Evolutionary conservation across 2,113 vertebrate genomes (phyloP), one percentile per base, ranked within the genome.

Genomic region (Callaeas wilsoni): DNA sequence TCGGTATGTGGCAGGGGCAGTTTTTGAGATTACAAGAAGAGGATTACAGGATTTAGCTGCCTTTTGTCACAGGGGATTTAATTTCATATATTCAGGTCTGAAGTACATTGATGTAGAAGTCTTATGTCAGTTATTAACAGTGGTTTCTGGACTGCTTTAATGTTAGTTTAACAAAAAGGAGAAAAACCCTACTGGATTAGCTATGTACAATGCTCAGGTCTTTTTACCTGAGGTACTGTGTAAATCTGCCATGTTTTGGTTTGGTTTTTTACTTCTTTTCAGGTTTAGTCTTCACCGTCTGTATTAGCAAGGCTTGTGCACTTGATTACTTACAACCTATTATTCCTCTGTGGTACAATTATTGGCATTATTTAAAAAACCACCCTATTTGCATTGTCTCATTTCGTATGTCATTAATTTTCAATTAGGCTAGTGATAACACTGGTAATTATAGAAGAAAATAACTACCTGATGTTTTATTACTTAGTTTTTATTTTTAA

Each of bases 341-440:
- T 55, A 37, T 46, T 83, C 67, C 33, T 56, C 23, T 75, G 20
- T 52, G 53, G 30, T 81, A 47, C 35, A 49, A 49, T 75, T 94
- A 87, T 14, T 91, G 6, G 17, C 27, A 22, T 82, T 85, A 42
- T 52, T 90, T 27, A 4, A 57, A 88, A 94, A 41, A 2, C 0
- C 21, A 30, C 9, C 7, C 20, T 74, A 11, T 91, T 93, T 95
- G 50, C 32, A 32, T 69, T 73, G 64, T 81, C 47, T 90, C 42
- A 64, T 85, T 89, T 92, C 92, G 47, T 73, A 53, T 85, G 25
- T 74, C 70, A 80, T 73, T 85, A 79, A 37, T 93, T 87, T 96
- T 94, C 67, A 47, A 37, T 93, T 91, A 71, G 30, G 35, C 56
- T 97, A 52, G 22, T 56, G 49, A 29, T 71, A 87, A 32, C 17